A percentile compares a stretch with the other conserved stretches of the same genome.
Evolutionary conservation across 2,797 vertebrate genomes (phyloP).

Genomic region (Sorex maritimensis): DNA sequence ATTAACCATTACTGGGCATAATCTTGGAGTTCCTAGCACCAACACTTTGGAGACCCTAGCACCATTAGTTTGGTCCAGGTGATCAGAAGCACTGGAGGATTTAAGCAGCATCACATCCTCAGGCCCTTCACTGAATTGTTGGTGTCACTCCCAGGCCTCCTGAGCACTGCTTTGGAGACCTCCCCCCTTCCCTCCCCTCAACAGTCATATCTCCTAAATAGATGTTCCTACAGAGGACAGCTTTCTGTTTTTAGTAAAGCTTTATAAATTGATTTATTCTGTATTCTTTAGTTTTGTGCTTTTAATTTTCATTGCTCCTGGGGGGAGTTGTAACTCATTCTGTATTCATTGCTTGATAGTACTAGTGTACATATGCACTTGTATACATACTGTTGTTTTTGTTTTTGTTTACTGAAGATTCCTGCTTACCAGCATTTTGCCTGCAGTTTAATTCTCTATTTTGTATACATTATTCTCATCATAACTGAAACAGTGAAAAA

Average conservation of each 20-base stretch:
- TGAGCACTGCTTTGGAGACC: too few relatives aligned
- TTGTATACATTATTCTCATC: neutral
- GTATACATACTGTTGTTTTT: neutral
- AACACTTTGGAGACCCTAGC: too few relatives aligned
- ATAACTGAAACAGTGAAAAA: neutral
- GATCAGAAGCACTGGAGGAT: too few relatives aligned
- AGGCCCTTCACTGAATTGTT: too few relatives aligned
- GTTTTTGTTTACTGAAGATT: constrained; percentile 38
- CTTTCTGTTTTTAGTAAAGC: neutral
- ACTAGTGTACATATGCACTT: neutral
- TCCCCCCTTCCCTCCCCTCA: neutral
- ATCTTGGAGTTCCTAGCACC: too few relatives aligned
- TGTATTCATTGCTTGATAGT: neutral
- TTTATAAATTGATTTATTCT: neutral
- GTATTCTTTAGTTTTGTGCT: neutral
- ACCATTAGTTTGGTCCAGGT: too few relatives aligned
- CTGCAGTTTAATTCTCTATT: neutral
- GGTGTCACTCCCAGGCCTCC: too few relatives aligned
- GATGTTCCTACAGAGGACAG: neutral
- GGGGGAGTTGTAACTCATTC: neutral
- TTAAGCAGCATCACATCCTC: too few relatives aligned
- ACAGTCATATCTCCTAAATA: neutral
- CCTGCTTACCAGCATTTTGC: neutral
- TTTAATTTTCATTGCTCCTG: neutral
- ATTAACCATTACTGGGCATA: too few relatives aligned